Conservation (phyloP, 2,113 vertebrate species). For the Periophthalmus modestus region DNA sequence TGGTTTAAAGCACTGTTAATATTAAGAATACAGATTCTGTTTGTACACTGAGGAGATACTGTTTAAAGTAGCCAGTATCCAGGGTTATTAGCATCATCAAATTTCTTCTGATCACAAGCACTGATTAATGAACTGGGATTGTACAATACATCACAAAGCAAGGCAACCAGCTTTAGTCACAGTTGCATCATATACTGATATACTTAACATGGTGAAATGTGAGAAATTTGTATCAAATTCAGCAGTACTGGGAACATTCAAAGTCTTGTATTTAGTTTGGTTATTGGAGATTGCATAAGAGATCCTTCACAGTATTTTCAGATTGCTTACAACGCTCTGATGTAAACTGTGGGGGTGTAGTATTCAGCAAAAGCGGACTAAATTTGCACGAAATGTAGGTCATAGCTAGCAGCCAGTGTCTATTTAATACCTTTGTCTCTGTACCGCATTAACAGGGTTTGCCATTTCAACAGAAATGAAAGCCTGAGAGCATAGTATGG, state of each 20-base stretch:
- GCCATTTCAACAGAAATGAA: neutral
- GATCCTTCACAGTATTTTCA: neutral
- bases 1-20: neutral
- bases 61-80: neutral
- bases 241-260: neutral
- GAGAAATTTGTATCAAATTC: neutral
- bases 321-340: neutral
- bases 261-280: neutral
- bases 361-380: neutral
- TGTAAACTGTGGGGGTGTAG: neutral
- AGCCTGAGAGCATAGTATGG: neutral
- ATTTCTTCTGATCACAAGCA: neutral
- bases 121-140: neutral
- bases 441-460: neutral
- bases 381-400: neutral
- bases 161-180: neutral
- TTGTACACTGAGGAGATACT: neutral
- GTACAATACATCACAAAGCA: neutral
- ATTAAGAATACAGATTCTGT: neutral
- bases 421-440: neutral
- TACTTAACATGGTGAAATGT: neutral
- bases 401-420: neutral
- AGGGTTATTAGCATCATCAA: neutral
- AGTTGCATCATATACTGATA: neutral
- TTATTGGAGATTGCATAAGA: neutral